A percentile compares a stretch with the other conserved stretches of the same genome.
phyloP scores from a whole-genome alignment of 1,140 invertebrate species.

The Hetaerina americana region DNA sequence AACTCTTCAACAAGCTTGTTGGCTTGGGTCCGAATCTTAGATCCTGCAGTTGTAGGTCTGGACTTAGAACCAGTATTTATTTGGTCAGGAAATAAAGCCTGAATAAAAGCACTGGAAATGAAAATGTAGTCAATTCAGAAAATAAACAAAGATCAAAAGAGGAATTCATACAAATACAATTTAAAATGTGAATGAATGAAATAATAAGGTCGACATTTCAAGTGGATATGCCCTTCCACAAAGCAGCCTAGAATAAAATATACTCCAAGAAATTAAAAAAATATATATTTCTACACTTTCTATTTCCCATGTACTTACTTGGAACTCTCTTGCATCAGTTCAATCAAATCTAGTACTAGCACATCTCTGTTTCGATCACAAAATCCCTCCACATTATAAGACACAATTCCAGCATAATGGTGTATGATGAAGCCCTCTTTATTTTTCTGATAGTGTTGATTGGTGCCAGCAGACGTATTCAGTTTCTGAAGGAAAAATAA shows the following conservation, averaged over 20 bases:
- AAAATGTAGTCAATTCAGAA: neutral
- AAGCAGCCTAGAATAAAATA: too few relatives aligned
- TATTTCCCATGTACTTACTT: constrained; percentile 39
- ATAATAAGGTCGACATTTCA: too few relatives aligned
- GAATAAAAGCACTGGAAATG: constrained; percentile 43
- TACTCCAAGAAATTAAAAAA: too few relatives aligned
- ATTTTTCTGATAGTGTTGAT: constrained; percentile 46
- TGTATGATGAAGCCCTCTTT: constrained; percentile 49
- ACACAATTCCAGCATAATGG: constrained; percentile 63
- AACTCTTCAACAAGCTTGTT: constrained; percentile 56
- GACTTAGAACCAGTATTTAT: constrained; percentile 38
- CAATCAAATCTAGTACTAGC: constrained; percentile 55
- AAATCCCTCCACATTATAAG: constrained; percentile 56
- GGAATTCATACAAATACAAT: too few relatives aligned
- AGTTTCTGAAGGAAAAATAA: constrained; percentile 40
- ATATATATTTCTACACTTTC: too few relatives aligned
- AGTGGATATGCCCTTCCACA: too few relatives aligned
- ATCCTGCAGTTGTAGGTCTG: constrained; percentile 55
- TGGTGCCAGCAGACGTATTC: constrained; percentile 31
- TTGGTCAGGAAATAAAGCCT: constrained; percentile 47
- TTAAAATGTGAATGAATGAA: too few relatives aligned
- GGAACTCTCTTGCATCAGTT: constrained; percentile 56
- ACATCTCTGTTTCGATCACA: constrained; percentile 66
- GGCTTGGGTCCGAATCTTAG: constrained; percentile 60
- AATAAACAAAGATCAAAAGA: too few relatives aligned